Conservation (phyloP, 2,888 invertebrate species). For the Ptychoptera albimana region DNA sequence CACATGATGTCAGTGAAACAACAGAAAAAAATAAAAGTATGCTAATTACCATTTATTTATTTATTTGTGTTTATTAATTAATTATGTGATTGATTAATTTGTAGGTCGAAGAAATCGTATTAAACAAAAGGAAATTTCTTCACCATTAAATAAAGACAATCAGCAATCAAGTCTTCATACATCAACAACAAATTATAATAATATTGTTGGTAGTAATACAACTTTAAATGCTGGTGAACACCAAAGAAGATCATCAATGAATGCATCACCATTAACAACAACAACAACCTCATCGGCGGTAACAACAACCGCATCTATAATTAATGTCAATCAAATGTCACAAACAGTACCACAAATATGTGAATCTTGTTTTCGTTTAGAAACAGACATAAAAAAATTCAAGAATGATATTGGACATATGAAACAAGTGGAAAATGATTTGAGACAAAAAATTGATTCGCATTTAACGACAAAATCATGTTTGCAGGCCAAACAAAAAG, state of each 20-base stretch:
- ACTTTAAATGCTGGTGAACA: neutral
- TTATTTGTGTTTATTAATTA: neutral
- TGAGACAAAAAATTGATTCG: constrained; percentile 33
- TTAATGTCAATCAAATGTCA: neutral
- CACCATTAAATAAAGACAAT: constrained; percentile 22
- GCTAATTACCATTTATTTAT: neutral
- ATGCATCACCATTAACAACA: constrained; percentile 3
- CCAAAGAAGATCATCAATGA: constrained; percentile 2
- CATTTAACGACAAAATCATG: constrained; percentile 57
- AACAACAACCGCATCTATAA: constrained; percentile 20
- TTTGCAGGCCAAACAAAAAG: constrained; percentile 52
- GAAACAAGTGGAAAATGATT: constrained; percentile 30
- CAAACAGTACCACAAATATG: constrained; percentile 21
- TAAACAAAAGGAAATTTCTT: constrained; percentile 22
- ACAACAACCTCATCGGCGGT: constrained; percentile 17
- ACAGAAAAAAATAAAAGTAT: constrained; percentile 19
- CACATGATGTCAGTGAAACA: neutral
- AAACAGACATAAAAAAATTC: constrained; percentile 29
- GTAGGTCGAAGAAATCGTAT: constrained; percentile 21
- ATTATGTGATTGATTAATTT: neutral
- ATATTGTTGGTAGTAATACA: constrained; percentile 5
- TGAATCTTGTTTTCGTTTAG: constrained; percentile 28
- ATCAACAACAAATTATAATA: constrained; percentile 9
- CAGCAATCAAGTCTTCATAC: constrained; percentile 15
- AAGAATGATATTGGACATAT: constrained; percentile 28